phyloP scores from a whole-genome alignment of 2,113 vertebrate genomes.

The Pachyramphus minor region DNA sequence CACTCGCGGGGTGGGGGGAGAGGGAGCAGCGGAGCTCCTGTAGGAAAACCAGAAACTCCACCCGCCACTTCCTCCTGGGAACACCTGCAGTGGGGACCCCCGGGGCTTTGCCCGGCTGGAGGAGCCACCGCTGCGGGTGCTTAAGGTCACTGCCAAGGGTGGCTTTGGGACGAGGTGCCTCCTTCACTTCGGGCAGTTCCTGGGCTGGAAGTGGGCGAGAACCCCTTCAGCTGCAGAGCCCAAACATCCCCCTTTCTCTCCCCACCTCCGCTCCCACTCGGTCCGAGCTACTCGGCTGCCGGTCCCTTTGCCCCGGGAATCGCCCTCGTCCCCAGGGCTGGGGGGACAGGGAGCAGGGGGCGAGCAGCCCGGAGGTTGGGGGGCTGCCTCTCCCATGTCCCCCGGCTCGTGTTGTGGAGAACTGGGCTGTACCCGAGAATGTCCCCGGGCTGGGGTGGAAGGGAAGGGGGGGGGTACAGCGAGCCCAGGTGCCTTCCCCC shows the following conservation, averaged over 20 bases:
- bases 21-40: background rate
- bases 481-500: constrained; percentile 64
- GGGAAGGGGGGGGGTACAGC: background rate
- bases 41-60: background rate
- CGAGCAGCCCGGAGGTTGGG: background rate
- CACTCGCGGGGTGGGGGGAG: background rate
- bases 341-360: background rate
- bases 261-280: background rate
- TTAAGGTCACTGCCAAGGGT: background rate
- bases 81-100: background rate
- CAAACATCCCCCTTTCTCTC: too few species aligned
- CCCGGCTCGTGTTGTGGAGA: background rate
- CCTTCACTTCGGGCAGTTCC: background rate
- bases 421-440: background rate
- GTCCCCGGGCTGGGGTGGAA: background rate
- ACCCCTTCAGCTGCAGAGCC: background rate
- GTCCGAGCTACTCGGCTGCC: background rate
- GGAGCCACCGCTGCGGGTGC: background rate
- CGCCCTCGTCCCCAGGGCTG: background rate
- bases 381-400: rapidly evolving
- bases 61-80: rapidly evolving
- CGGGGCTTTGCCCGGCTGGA: too few species aligned
- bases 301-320: background rate
- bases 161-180: background rate
- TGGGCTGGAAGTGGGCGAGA: background rate